phyloP scores from a whole-genome alignment of 2,113 vertebrate species.

The Sapajus apella region DNA sequence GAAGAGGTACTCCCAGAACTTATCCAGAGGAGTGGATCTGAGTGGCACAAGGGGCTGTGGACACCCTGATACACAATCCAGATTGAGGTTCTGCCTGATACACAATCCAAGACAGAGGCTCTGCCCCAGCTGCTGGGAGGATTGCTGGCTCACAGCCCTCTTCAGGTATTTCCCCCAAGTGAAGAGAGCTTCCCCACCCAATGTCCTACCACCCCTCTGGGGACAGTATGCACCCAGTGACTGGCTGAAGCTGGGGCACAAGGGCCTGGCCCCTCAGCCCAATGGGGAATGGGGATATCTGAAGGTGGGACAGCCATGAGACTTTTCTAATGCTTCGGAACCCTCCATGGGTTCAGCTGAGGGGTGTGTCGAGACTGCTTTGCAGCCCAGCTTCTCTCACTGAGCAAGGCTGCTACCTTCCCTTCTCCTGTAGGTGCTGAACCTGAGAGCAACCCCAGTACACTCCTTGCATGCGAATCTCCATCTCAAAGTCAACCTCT shows the following conservation, averaged over 20 bases:
- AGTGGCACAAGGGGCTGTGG: background rate
- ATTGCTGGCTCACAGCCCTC: background rate
- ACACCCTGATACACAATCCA: accelerated
- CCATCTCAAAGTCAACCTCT: background rate
- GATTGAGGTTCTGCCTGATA: background rate
- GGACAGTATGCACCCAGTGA: background rate
- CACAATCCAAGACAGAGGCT: background rate
- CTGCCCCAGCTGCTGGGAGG: background rate
- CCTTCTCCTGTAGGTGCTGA: background rate
- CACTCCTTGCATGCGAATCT: background rate
- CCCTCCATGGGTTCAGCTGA: background rate
- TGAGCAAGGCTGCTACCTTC: background rate
- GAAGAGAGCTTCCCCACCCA: background rate
- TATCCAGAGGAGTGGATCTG: background rate
- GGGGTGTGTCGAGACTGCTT: background rate
- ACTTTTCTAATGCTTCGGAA: background rate
- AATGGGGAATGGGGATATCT: too few relatives aligned
- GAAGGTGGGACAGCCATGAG: background rate
- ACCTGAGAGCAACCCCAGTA: too few relatives aligned
- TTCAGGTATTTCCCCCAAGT: background rate
- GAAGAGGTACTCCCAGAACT: background rate
- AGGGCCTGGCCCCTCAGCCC: background rate
- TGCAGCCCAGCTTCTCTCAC: background rate
- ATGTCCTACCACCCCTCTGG: background rate
- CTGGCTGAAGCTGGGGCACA: background rate